phyloP scores from a whole-genome alignment of 2,797 vertebrate species.

The Tachyglossus aculeatus region DNA sequence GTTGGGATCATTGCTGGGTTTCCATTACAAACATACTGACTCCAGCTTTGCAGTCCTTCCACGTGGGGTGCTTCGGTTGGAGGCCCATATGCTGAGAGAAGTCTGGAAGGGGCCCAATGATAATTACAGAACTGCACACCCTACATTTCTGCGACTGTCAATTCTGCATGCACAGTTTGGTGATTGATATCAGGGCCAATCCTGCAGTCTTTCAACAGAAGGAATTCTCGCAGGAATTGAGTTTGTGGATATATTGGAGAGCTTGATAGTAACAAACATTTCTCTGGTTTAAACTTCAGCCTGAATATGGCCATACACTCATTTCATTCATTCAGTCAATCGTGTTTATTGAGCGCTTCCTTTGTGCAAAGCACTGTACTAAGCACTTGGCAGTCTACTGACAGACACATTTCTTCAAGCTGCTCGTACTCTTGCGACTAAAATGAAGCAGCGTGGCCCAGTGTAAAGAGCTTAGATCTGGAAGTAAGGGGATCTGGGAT shows the following conservation, averaged over 20 bases:
- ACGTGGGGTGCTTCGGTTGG: conserved; percentile 19
- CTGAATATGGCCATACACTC: conserved; percentile 7
- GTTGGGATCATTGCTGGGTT: conserved; percentile 55
- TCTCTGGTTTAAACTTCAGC: neutral
- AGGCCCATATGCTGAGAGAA: conserved; percentile 46
- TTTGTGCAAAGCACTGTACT: conserved; percentile 23
- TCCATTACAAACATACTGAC: conserved; percentile 56
- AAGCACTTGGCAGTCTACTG: too few species aligned
- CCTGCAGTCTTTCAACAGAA: conserved; percentile 30
- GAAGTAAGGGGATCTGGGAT: too few species aligned
- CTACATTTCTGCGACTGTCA: conserved; percentile 12
- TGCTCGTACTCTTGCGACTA: too few species aligned
- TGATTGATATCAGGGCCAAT: conserved; percentile 11
- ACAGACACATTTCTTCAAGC: too few species aligned
- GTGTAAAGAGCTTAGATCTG: too few species aligned
- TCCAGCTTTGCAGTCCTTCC: conserved; percentile 11
- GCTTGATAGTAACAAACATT: neutral
- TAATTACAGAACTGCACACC: conserved; percentile 15
- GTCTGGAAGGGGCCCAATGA: conserved; percentile 50
- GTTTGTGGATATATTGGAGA: conserved; percentile 19
- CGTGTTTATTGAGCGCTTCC: conserved; percentile 20
- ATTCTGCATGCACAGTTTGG: conserved; percentile 37
- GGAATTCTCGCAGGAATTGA: conserved; percentile 10
- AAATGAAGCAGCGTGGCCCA: too few species aligned
- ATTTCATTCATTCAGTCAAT: neutral